Percentiles rank a stretch among this genome's conserved stretches.
Evolutionary conservation across 1,140 invertebrate genomes (phyloP).

Genomic region (Nephotettix cincticeps): DNA sequence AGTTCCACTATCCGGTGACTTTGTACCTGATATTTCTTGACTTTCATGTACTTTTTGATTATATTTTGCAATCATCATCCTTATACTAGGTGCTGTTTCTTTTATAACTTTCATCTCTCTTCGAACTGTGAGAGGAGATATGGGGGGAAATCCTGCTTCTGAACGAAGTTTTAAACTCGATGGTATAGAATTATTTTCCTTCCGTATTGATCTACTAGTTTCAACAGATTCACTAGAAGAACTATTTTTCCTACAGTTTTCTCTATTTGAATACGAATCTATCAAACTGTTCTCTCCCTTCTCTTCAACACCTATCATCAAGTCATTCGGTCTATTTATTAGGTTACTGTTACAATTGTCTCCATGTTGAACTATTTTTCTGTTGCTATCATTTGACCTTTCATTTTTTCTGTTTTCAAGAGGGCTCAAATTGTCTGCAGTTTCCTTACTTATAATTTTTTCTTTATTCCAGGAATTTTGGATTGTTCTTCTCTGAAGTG

Average conservation of each 20-base stretch:
- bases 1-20: slow-evolving; percentile 54
- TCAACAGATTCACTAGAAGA: slow-evolving; percentile 41
- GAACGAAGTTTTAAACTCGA: slow-evolving; percentile 23
- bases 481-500: slow-evolving; percentile 24
- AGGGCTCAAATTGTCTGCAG: not conserved
- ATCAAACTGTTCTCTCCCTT: no score
- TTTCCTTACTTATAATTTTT: slow-evolving; percentile 6
- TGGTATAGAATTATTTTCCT: not conserved
- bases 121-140: slow-evolving; percentile 33
- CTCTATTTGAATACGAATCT: not conserved
- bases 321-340: no score
- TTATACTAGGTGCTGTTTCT: slow-evolving; percentile 63
- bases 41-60: slow-evolving; percentile 49
- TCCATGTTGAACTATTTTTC: no score
- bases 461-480: slow-evolving; percentile 16
- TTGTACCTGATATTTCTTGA: slow-evolving; percentile 42
- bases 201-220: slow-evolving; percentile 27
- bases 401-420: no score
- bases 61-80: slow-evolving; percentile 65
- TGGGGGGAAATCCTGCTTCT: slow-evolving; percentile 32
- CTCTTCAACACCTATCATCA: no score
- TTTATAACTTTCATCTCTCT: slow-evolving; percentile 44
- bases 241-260: not conserved
- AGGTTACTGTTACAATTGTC: no score
- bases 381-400: no score